Base-by-base conservation (phyloP, 2,888 invertebrate species). In the Epiblema foenella region DNA sequence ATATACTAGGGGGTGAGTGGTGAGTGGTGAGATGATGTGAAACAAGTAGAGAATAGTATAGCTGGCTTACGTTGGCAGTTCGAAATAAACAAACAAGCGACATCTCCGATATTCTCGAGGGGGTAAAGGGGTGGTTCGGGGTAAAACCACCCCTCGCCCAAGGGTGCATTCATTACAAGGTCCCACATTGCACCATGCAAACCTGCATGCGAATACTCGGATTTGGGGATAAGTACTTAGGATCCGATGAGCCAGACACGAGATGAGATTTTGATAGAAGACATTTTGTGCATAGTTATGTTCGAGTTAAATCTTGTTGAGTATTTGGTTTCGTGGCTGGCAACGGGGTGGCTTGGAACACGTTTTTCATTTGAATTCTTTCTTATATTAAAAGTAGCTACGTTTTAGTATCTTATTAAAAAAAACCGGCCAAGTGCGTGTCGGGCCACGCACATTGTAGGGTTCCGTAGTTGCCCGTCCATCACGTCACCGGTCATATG, bases 201-300 rank as follows among this genome's bases (percentile, higher is more conserved):
- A 87, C 86, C 87, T 86, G 91, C 91, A 91, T 91, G 85, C 89
- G 86, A 92, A 92, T 91, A 79, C 74, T 83, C 87, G 79, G 85
- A 90, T 90, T 91, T 89, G 9, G 0, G 29, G 5, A 29, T 29
- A 33, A 81, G 85, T 85, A 83, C 85, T 86, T 77, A 81, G 83
- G 84, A 88, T 15, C 24, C 51, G 69, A 69, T 42, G 52, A 57
- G 56, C 60, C 54, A 64, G 46, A 51, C 57, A 54, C 78, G 78
- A 83, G 85, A 88, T 83, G 86, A 83, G 85, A 81, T 80, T 87
- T 85, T 83, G 85, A 88, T 86, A 81, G 80, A 79, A 76, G 74
- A 72, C 78, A 58, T 42, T 54, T 49, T 54, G 37, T 65, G 69
- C 68, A 72, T 64, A 63, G 63, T 69, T 66, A 46, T 60, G 58